Evolutionary conservation across 1,140 invertebrate species (phyloP), one percentile per base, ranked within the genome.

Genomic region (Riptortus pedestris): DNA sequence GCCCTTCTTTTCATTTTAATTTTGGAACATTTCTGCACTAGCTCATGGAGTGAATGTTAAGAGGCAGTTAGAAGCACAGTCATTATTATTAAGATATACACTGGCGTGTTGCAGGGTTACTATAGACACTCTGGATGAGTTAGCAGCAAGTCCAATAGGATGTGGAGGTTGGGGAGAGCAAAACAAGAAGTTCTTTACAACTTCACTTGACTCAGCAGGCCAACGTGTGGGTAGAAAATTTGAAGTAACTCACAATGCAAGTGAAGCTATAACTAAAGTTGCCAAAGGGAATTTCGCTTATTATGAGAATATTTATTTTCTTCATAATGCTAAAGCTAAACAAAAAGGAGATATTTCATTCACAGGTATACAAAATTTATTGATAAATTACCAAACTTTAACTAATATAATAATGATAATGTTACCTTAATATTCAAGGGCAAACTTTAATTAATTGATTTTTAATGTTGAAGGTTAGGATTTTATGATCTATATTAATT

Each of bases 221-320:
- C 80, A 83, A 69, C 79, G 80, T 70, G 80, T 91, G 58, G 85
- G 82, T 0, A 71, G 76, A 14, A 82, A 80, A 71, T 88, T 87
- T 71, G 79, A 85, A 72, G 65, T 69, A 4, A 65, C 67, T 20
- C 67, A 67, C n/a, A 63, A 72, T 47, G 55, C 62, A 11, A 58
- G 70, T 60, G 33, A 51, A 24, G 69, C 67, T n/a, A 66, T 71
- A 0, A 74, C 79, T 29, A 76, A 75, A 69, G 83, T 91, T 1
- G 80, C 83, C 0, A 76, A 79, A 69, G 88, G 87, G 38, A 72
- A 76, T 16, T 86, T 87, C 67, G 85, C 85, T 9, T 89, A 89
- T 67, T 92, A 88, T 69, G 88, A 90, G 69, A 91, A 88, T 72
- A 76, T 81, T n/a, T 81, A 86, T 71, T 85, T 81, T 68, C 71